Base-by-base conservation (phyloP, 2,113 vertebrate genomes). In the Onychorhynchus coronatus region DNA sequence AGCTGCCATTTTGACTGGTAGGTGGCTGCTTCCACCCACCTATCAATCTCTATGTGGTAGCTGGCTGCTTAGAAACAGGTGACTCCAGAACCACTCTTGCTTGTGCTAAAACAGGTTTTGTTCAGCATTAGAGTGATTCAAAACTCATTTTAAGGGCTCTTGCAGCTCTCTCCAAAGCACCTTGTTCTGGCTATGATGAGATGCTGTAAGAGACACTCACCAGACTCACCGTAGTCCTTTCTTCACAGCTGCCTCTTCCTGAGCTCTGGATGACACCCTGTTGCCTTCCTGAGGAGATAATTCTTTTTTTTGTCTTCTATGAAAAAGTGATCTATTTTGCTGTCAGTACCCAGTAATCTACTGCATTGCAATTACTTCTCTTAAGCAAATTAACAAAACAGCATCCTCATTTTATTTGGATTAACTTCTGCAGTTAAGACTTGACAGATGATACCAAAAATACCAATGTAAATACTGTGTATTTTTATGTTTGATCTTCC, bases 401-500 rank as follows among this genome's bases (percentile, higher is more conserved):
- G 6, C 25, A 82, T 70, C 66, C 41, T 88, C 23, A 12, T 93
- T 93, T 84, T 70, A 62, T 87, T 93, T 95, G 65, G 49, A 68
- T 87, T 87, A 94, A 89, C 30, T 49, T 87, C 73, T 94, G 39
- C 52, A 68, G 65, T 85, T 95, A 81, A 58, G n/a, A n/a, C 53
- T 62, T 91, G 87, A 70, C 35, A 76, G 75, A 82, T 42, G 28
- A 91, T 41, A 83, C 44, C 4, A 44, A 76, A 93, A 74, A 62
- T 59, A 50, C n/a, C 53, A 23, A 6, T 70, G 47, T 73, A 93
- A 96, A 85, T 50, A 73, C 50, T 49, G 24, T 42, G 10, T 63
- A n/a, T 70, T 83, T 82, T 87, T 70, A 20, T 58, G 11, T 63
- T 73, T 77, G 18, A 76, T 8, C 39, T 79, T 71, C 78, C 90